A percentile compares a stretch with the other conserved stretches of the same genome.
These are phyloP conservation scores for Acrossocheilus fasciatus DNA, from an alignment of 2,797 vertebrate genomes.

Conservation along the genomic window DNA sequence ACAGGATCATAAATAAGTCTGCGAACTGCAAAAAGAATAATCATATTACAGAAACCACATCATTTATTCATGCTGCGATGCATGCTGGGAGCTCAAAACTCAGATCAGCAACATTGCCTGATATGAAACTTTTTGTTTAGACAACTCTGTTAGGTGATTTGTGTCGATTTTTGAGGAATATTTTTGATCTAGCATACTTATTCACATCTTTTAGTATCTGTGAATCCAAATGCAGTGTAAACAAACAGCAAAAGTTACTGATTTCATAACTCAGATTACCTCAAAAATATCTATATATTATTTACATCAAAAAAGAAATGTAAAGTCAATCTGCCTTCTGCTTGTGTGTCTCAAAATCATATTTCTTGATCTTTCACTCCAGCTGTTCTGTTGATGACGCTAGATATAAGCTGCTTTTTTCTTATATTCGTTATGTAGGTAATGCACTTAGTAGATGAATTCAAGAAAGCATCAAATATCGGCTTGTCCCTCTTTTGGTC, in stretches of 20 bases:
- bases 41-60: conserved; percentile 29
- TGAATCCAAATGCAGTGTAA: conserved; percentile 57
- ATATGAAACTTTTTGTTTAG: conserved; percentile 3
- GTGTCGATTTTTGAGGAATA: neutral
- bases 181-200: neutral
- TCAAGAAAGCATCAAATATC: conserved; percentile 14
- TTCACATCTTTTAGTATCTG: conserved; percentile 25
- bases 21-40: neutral
- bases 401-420: conserved; percentile 19
- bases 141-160: neutral
- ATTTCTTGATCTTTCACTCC: conserved; percentile 41
- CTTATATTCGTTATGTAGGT: neutral
- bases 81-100: neutral
- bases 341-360: conserved; percentile 31
- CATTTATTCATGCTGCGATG: conserved; percentile 25
- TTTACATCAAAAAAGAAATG: conserved; percentile 35
- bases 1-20: conserved; percentile 24
- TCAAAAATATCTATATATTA: conserved; percentile 68
- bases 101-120: neutral
- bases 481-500: neutral
- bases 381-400: neutral
- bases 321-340: conserved; percentile 51
- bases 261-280: conserved; percentile 74
- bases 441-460: neutral
- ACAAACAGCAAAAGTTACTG: conserved; percentile 77